phyloP scores from a whole-genome alignment of 2,113 vertebrate genomes.

The Jacana jacana region DNA sequence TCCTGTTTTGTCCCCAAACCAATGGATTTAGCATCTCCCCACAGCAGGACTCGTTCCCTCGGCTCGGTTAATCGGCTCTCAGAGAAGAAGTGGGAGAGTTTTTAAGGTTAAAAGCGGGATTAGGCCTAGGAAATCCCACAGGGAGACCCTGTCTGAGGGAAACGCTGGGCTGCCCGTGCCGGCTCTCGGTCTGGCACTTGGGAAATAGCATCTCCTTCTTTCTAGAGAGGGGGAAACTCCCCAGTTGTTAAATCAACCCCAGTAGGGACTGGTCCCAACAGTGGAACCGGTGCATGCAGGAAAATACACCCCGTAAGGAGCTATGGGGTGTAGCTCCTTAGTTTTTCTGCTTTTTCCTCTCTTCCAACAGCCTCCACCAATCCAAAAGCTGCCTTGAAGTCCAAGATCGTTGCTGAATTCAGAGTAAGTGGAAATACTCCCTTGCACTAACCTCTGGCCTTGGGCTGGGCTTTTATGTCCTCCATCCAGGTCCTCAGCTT shows the following conservation, averaged over 20 bases:
- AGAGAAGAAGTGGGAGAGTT: not conserved
- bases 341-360: not conserved
- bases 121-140: not conserved
- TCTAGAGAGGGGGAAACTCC: not conserved
- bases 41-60: not conserved
- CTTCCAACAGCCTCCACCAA: slow-evolving; percentile 78
- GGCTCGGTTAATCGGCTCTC: not conserved
- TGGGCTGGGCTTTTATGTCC: not conserved
- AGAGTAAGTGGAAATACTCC: slow-evolving; percentile 75
- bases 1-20: not conserved
- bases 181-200: not conserved
- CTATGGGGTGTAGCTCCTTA: rapidly evolving
- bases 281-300: not conserved
- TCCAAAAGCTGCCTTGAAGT: slow-evolving; percentile 91
- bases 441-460: not conserved
- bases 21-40: not conserved
- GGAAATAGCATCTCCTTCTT: not conserved
- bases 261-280: not conserved
- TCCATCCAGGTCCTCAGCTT: rapidly evolving
- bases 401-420: slow-evolving; percentile 97
- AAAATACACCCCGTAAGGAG: too few relatives aligned
- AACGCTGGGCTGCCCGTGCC: not conserved
- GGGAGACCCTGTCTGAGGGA: not conserved
- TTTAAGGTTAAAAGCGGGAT: not conserved
- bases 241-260: not conserved